Percentiles rank a stretch among this genome's conserved stretches.
Conservation (phyloP, 2,888 invertebrate genomes). For the Endomychus coccineus region DNA sequence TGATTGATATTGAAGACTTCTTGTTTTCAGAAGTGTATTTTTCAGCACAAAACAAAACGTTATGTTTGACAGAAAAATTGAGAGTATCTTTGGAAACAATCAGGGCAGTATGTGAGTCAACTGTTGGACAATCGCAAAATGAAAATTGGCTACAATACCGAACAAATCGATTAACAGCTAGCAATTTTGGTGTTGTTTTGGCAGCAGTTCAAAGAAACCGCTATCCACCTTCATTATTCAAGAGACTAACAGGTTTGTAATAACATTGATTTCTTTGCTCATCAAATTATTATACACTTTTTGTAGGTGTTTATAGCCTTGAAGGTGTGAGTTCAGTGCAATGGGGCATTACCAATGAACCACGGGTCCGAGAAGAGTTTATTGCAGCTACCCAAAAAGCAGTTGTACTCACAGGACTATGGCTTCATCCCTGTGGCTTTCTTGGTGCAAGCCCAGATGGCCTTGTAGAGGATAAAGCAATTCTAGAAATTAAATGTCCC, state of each 20-base stretch:
- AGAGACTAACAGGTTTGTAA: conserved; percentile 7
- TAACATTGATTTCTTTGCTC: too few species aligned
- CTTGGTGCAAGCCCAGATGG: conserved; percentile 17
- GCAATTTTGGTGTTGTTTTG: conserved; percentile 16
- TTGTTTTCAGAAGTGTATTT: conserved; percentile 12
- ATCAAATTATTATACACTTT: too few species aligned
- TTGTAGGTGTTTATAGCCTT: conserved; percentile 12
- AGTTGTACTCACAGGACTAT: conserved; percentile 12
- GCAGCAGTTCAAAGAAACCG: conserved; percentile 7
- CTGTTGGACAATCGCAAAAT: conserved; percentile 14
- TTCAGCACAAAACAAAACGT: conserved; percentile 6
- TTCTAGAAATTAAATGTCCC: conserved; percentile 12
- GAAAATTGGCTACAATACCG: conserved; percentile 11
- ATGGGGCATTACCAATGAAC: conserved; percentile 17
- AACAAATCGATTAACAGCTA: conserved; percentile 15
- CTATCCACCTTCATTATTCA: conserved; percentile 10
- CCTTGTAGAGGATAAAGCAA: conserved; percentile 10
- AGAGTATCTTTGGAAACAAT: conserved; percentile 6
- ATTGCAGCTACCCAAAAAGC: neutral
- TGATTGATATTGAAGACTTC: conserved; percentile 9
- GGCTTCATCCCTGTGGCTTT: conserved; percentile 14
- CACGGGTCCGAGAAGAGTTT: conserved; percentile 8
- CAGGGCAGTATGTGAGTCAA: conserved; percentile 6
- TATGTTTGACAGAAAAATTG: conserved; percentile 5
- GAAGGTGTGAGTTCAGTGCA: conserved; percentile 12